These are phyloP conservation scores for Agriopis leucophaearia DNA, from an alignment of 2,888 invertebrate genomes.

Conservation along the genomic window DNA sequence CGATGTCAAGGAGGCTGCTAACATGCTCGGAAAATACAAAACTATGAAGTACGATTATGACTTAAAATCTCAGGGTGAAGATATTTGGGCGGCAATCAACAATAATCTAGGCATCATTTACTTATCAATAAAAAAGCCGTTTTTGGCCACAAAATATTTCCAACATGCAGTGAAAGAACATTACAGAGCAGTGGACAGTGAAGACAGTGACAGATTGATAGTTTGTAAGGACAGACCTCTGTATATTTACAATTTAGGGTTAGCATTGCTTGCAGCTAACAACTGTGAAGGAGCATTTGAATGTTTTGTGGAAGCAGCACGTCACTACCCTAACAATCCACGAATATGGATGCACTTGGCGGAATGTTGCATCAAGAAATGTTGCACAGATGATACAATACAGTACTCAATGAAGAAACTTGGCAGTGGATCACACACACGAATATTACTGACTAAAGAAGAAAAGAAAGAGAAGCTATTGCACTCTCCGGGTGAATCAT, in stretches of 20 bases:
- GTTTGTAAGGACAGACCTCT: conserved; percentile 85
- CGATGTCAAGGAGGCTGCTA: conserved; percentile 75
- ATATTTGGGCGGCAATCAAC: conserved; percentile 87
- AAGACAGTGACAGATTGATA: conserved; percentile 74
- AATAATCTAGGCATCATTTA: conserved; percentile 94
- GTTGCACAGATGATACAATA: conserved; percentile 85
- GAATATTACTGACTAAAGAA: conserved; percentile 73
- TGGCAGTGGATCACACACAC: conserved; percentile 79
- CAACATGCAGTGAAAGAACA: conserved; percentile 93
- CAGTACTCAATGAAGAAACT: conserved; percentile 78
- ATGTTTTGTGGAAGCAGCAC: conserved; percentile 94
- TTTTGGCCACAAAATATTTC: conserved; percentile 92
- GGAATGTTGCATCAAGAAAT: conserved; percentile 94
- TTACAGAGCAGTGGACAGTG: conserved; percentile 76
- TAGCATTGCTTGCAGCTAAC: conserved; percentile 93
- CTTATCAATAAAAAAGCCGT: conserved; percentile 92
- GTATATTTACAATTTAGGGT: conserved; percentile 93
- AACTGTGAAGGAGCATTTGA: conserved; percentile 95
- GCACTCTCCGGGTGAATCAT: conserved; percentile 88
- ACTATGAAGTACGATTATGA: conserved; percentile 74
- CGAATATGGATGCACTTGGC: conserved; percentile 96
- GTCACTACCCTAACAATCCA: conserved; percentile 95
- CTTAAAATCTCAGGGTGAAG: conserved; percentile 77
- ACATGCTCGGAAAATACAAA: conserved; percentile 73
- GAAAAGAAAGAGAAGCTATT: conserved; percentile 73